Evolutionary conservation across 2,888 invertebrate species (phyloP).

Genomic region (Agapetus fuscipes): DNA sequence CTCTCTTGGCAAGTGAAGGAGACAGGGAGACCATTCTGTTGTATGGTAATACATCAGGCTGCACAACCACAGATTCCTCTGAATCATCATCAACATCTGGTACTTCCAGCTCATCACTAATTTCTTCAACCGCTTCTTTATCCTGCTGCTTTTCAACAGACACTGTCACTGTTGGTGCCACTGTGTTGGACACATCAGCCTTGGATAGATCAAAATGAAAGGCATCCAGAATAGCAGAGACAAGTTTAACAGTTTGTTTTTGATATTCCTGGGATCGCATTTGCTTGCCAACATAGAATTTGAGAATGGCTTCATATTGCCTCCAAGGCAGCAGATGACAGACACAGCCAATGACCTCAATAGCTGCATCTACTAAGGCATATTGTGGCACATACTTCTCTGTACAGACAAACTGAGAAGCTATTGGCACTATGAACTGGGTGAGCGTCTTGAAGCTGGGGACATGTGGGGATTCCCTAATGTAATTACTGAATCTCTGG

Average conservation of each 20-base stretch:
- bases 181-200: constrained; percentile 28
- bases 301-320: constrained; percentile 74
- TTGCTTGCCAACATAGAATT: constrained; percentile 70
- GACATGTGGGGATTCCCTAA: constrained; percentile 49
- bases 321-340: constrained; percentile 80
- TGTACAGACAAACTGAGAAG: constrained; percentile 68
- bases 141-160: constrained; percentile 23
- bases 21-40: constrained; percentile 48
- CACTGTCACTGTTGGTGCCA: constrained; percentile 26
- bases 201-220: constrained; percentile 86
- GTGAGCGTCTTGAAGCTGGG: constrained; percentile 64
- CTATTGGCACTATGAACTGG: constrained; percentile 77
- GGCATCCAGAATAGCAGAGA: constrained; percentile 73
- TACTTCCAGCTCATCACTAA: constrained; percentile 23
- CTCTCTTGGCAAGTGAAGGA: constrained; percentile 63
- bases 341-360: constrained; percentile 68
- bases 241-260: constrained; percentile 69
- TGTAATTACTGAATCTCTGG: constrained; percentile 59
- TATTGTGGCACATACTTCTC: constrained; percentile 69
- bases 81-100: constrained; percentile 32
- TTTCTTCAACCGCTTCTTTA: constrained; percentile 23
- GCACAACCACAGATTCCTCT: constrained; percentile 22
- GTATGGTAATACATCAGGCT: constrained; percentile 31
- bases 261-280: constrained; percentile 64
- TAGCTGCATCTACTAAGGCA: constrained; percentile 73